Conservation (phyloP, 2,888 invertebrate genomes). For the Sclerodermus sp. region DNA sequence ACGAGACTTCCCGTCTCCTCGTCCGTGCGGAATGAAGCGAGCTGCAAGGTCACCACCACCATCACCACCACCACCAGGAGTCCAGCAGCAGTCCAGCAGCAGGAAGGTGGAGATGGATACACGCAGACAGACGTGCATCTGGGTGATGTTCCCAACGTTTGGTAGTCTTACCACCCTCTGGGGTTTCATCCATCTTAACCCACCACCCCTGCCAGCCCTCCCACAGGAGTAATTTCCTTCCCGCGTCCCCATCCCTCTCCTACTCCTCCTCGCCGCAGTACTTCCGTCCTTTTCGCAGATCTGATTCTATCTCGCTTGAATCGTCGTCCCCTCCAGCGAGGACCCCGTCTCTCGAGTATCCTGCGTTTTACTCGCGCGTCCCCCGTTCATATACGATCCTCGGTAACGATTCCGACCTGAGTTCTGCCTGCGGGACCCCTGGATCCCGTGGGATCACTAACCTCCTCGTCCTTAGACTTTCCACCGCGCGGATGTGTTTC, state of each 20-base stretch:
- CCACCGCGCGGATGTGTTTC: too few species aligned
- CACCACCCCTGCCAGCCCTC: slow-evolving; percentile 26
- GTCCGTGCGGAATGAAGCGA: too few species aligned
- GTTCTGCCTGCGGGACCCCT: too few species aligned
- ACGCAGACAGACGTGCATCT: slow-evolving; percentile 20
- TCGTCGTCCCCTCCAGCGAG: not conserved
- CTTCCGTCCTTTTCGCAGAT: slow-evolving; percentile 14
- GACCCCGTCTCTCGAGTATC: not conserved
- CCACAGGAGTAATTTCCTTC: slow-evolving; percentile 32
- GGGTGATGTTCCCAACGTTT: slow-evolving; percentile 34
- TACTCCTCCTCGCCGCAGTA: too few species aligned
- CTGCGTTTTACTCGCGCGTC: slow-evolving; percentile 1
- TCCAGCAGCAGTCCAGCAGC: slow-evolving; percentile 8
- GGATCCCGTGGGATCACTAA: too few species aligned
- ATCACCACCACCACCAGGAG: too few species aligned
- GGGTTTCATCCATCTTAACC: slow-evolving; percentile 45
- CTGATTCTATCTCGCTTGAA: not conserved
- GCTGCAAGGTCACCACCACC: too few species aligned
- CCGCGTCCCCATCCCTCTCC: too few species aligned
- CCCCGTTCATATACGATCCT: slow-evolving; percentile 9
- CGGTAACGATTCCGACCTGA: slow-evolving; percentile 6
- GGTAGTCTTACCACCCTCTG: slow-evolving; percentile 40
- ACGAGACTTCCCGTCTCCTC: too few species aligned
- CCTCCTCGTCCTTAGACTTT: too few species aligned
- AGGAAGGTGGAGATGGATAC: slow-evolving; percentile 9